Evolutionary conservation across 2,888 invertebrate species (phyloP).

Genomic region (Limnephilus rhombicus): DNA sequence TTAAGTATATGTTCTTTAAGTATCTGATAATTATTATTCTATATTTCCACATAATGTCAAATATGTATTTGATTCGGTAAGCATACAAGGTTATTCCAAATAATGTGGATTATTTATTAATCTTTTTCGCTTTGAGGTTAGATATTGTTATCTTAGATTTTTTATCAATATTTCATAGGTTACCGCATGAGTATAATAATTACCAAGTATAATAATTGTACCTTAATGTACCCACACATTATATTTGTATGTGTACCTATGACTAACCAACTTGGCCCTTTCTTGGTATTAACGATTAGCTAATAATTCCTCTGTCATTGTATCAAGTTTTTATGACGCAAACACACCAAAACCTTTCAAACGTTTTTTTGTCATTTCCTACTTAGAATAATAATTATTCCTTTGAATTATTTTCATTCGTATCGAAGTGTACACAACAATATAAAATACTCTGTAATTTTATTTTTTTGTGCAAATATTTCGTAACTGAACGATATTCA

Average conservation of each 20-base stretch:
- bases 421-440: not conserved
- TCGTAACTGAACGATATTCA: not conserved
- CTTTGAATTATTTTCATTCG: not conserved
- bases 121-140: not conserved
- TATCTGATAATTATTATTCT: too few species aligned
- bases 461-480: too few species aligned
- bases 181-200: not conserved
- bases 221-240: too few species aligned
- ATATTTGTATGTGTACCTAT: not conserved
- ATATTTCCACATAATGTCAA: not conserved
- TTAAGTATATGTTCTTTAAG: too few species aligned
- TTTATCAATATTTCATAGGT: not conserved
- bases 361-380: not conserved
- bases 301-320: not conserved
- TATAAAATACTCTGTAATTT: not conserved
- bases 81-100: not conserved
- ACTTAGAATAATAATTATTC: not conserved
- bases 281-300: not conserved
- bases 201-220: not conserved
- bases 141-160: not conserved
- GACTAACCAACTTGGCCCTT: not conserved
- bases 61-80: not conserved
- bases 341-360: not conserved
- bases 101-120: not conserved
- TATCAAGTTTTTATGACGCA: not conserved